Percentiles rank a stretch among this genome's conserved stretches.
Evolutionary conservation across 2,888 invertebrate species (phyloP).

Genomic region (Sarcophaga variegata): DNA sequence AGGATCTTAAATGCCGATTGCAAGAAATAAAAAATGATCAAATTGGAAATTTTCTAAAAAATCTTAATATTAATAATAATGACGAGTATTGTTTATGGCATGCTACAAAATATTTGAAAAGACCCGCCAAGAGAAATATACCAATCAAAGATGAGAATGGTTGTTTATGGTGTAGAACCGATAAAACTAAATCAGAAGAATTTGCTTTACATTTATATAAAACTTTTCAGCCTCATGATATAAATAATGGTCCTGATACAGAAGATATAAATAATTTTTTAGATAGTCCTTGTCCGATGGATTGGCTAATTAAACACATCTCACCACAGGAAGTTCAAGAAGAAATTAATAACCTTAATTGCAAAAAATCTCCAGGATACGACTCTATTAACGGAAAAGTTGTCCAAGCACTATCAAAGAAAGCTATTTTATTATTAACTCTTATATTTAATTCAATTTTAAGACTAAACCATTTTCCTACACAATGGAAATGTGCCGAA

Average conservation of each 20-base stretch:
- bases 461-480: too few species aligned
- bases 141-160: constrained; percentile 17
- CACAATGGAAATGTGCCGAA: too few species aligned
- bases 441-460: too few species aligned
- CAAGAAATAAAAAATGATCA: constrained; percentile 6
- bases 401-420: too few species aligned
- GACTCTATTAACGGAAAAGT: constrained; percentile 41
- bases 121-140: background rate
- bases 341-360: constrained; percentile 34
- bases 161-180: background rate
- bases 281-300: constrained; percentile 40
- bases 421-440: too few species aligned
- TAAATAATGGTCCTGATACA: background rate
- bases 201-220: constrained; percentile 30
- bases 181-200: constrained; percentile 23
- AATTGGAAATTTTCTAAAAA: constrained; percentile 8
- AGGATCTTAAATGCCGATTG: background rate
- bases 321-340: constrained; percentile 27
- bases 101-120: constrained; percentile 28
- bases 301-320: background rate
- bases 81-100: constrained; percentile 20
- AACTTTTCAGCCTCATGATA: constrained; percentile 35
- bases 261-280: constrained; percentile 20
- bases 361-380: constrained; percentile 36
- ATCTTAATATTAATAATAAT: constrained; percentile 29